phyloP scores from a whole-genome alignment of 2,113 vertebrate genomes.

The Oenanthe oenanthe region DNA sequence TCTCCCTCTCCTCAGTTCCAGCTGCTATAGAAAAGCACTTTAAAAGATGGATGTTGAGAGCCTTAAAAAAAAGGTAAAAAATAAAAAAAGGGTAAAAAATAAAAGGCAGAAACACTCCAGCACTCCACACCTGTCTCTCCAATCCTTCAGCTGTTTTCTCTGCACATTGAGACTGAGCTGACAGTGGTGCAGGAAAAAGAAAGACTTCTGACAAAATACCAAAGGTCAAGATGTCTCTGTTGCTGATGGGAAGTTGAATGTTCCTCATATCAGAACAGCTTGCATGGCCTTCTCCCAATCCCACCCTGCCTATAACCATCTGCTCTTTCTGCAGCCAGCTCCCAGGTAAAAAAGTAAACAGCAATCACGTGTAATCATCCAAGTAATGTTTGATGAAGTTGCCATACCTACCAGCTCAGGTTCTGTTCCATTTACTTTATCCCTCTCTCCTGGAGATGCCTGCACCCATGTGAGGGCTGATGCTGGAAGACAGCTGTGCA shows the following conservation, averaged over 20 bases:
- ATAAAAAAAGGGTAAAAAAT: background rate
- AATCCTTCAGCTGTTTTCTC: background rate
- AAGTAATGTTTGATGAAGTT: constrained; percentile 37
- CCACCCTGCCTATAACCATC: constrained; percentile 16
- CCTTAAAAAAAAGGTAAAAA: background rate
- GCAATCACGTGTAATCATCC: constrained; percentile 1
- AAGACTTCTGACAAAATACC: background rate
- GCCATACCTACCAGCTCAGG: background rate
- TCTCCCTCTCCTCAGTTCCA: background rate
- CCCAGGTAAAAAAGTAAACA: constrained; percentile 45
- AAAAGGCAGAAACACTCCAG: background rate
- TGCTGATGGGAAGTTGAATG: background rate
- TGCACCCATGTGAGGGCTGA: background rate
- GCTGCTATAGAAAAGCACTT: background rate
- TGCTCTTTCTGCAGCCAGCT: background rate
- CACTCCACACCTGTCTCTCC: background rate
- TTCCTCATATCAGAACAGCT: background rate
- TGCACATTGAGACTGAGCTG: background rate
- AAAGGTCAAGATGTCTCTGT: background rate
- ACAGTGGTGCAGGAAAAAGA: background rate
- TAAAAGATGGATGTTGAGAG: background rate
- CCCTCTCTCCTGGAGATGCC: background rate
- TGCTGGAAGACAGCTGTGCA: background rate
- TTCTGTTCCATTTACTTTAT: background rate
- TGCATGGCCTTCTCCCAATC: background rate